Conservation (phyloP, 2,888 invertebrate genomes). For the Nemapogon koenigi region DNA sequence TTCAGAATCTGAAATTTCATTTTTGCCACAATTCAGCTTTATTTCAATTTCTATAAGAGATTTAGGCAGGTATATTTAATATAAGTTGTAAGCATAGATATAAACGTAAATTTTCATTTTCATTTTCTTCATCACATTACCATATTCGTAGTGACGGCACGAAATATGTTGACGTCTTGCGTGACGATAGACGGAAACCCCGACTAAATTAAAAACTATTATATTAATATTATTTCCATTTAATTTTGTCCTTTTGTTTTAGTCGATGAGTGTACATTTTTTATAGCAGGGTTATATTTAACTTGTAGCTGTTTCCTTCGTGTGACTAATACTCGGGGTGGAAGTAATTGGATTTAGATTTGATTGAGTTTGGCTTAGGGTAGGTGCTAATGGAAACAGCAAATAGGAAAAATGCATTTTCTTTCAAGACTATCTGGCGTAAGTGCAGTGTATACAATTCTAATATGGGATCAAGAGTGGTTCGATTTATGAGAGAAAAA, state of each 20-base stretch:
- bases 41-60: too few relatives aligned
- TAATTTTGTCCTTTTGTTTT: neutral
- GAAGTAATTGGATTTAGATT: constrained; percentile 59
- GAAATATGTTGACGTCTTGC: constrained; percentile 4
- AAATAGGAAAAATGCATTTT: too few relatives aligned
- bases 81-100: too few relatives aligned
- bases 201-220: neutral
- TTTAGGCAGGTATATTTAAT: too few relatives aligned
- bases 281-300: constrained; percentile 5
- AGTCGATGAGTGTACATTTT: neutral
- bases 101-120: too few relatives aligned
- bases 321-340: constrained; percentile 35
- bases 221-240: neutral
- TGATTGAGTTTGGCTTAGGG: constrained; percentile 54
- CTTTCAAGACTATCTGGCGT: too few relatives aligned
- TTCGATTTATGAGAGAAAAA: too few relatives aligned
- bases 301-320: constrained; percentile 18
- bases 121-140: neutral
- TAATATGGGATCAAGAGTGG: too few relatives aligned
- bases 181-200: neutral
- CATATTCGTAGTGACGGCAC: neutral
- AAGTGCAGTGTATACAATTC: too few relatives aligned
- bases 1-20: too few relatives aligned
- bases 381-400: too few relatives aligned
- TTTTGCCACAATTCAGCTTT: too few relatives aligned